A percentile compares a stretch with the other conserved stretches of the same genome.
Conservation (phyloP, 2,888 invertebrate species). For the Amphipoea oculea region DNA sequence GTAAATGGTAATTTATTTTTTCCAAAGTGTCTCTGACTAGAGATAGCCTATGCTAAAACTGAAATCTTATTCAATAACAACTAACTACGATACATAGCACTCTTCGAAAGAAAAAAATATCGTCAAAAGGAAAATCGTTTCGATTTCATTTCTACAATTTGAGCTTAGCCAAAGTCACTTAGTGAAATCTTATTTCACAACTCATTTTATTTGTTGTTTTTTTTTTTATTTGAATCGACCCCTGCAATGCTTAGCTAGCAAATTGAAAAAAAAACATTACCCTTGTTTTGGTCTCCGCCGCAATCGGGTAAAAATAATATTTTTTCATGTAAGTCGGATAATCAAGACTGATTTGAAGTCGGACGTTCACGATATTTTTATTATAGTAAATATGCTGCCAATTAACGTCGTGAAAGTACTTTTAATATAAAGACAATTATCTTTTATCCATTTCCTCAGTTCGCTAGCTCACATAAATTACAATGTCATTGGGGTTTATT, state of each 20-base stretch:
- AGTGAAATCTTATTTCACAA: constrained; percentile 88
- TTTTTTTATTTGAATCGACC: constrained; percentile 46
- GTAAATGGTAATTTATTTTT: constrained; percentile 88
- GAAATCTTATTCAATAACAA: constrained; percentile 81
- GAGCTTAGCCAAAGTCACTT: constrained; percentile 88
- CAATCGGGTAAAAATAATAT: neutral
- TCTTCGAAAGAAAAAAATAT: constrained; percentile 83
- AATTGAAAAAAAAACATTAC: constrained; percentile 39
- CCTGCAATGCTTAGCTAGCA: constrained; percentile 47
- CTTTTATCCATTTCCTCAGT: constrained; percentile 12
- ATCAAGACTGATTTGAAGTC: neutral
- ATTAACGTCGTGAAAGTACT: constrained; percentile 11
- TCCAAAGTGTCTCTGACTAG: constrained; percentile 90
- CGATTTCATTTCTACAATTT: constrained; percentile 80
- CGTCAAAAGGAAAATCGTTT: constrained; percentile 73
- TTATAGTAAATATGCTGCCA: constrained; percentile 40
- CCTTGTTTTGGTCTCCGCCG: too few species aligned
- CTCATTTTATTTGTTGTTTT: constrained; percentile 51
- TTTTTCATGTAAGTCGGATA: neutral
- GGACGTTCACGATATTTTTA: constrained; percentile 24
- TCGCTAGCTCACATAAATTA: constrained; percentile 39
- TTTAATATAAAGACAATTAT: neutral
- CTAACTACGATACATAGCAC: constrained; percentile 88
- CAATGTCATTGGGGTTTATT: constrained; percentile 39
- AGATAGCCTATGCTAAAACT: constrained; percentile 87